Evolutionary conservation across 2,113 vertebrate genomes (phyloP).

Genomic region (Acrocephalus kingi): DNA sequence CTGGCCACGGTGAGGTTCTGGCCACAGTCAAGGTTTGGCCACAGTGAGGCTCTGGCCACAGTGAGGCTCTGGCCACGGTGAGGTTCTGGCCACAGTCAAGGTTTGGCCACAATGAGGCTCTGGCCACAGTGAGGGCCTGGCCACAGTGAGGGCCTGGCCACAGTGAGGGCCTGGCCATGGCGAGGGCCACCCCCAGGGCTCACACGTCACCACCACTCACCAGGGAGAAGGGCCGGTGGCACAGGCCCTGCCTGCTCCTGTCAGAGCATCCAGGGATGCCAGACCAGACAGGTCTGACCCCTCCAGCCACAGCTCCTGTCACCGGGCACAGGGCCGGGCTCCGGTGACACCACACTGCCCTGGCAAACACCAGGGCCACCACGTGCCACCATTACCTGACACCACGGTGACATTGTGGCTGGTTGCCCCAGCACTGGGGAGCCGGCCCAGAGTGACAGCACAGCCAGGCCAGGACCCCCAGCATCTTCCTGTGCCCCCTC

Average conservation of each 20-base stretch:
- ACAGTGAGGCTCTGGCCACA: accelerated
- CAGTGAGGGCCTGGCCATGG: accelerated
- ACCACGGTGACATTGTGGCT: accelerated
- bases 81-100: too few relatives aligned
- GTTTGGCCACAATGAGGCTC: accelerated
- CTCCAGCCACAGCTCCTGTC: accelerated
- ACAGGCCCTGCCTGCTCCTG: accelerated
- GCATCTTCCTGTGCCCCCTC: accelerated
- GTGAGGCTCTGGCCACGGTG: accelerated
- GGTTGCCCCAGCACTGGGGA: accelerated
- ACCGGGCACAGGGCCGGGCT: background rate
- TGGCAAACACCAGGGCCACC: background rate
- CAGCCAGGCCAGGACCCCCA: background rate
- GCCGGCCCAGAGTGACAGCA: background rate
- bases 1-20: accelerated
- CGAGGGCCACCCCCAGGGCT: accelerated
- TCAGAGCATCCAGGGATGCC: background rate
- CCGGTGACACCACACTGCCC: background rate
- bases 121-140: accelerated
- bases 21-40: too few relatives aligned
- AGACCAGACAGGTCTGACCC: accelerated
- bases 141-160: accelerated
- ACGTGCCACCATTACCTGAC: accelerated
- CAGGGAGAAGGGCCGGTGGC: accelerated
- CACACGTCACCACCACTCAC: accelerated